Evolutionary conservation across 1,140 invertebrate species (phyloP).

Genomic region (Ooceraea biroi): DNA sequence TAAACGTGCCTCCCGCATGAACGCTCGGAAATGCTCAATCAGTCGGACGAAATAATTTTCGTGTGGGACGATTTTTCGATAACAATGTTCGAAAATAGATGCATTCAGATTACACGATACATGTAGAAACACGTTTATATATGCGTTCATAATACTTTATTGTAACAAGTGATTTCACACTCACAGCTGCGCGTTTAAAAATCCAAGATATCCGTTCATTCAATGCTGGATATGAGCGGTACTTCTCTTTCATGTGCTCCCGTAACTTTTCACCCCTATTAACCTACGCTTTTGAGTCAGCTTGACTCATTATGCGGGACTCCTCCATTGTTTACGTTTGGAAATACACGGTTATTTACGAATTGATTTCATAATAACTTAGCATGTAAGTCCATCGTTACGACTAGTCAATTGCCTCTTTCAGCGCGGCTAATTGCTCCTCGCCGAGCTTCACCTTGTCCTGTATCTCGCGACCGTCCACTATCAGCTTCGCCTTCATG

Average conservation of each 20-base stretch:
- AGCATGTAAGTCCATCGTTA: constrained; percentile 55
- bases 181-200: background rate
- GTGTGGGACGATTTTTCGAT: background rate
- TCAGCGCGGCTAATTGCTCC: constrained; percentile 92
- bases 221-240: background rate
- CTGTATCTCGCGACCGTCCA: constrained; percentile 94
- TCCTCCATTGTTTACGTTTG: constrained; percentile 29
- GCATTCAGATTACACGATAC: background rate
- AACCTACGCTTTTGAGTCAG: constrained; percentile 17
- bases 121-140: background rate
- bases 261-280: constrained; percentile 44
- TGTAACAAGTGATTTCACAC: background rate
- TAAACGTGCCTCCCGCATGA: background rate
- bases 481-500: constrained; percentile 96
- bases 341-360: constrained; percentile 28
- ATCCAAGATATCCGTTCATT: background rate
- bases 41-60: background rate
- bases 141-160: background rate
- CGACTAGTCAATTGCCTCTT: constrained; percentile 89
- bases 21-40: background rate
- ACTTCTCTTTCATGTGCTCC: constrained; percentile 21
- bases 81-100: background rate
- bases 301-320: constrained; percentile 6
- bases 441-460: constrained; percentile 95
- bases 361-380: constrained; percentile 55